These are phyloP conservation scores for Sycophaga agraensis DNA, from an alignment of 1,140 invertebrate species.

Conservation along the genomic window DNA sequence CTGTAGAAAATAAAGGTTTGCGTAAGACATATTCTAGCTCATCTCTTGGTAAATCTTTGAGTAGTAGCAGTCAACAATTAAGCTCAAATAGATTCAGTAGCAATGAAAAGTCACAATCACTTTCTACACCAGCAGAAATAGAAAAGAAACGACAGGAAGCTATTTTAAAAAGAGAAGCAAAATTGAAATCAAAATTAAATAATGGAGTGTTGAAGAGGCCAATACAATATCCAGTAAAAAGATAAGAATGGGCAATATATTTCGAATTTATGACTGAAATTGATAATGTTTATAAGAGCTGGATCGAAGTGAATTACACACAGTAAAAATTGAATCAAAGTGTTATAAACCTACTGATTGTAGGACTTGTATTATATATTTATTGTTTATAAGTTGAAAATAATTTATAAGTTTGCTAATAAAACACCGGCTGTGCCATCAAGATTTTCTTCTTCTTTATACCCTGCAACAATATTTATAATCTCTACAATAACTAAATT, in stretches of 20 bases:
- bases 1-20: conserved; percentile 9
- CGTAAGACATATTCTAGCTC: conserved; percentile 14
- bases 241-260: conserved; percentile 13
- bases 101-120: neutral
- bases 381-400: conserved; percentile 23
- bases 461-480: too few species aligned
- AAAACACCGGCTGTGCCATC: conserved; percentile 26
- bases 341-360: conserved; percentile 11
- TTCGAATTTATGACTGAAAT: conserved; percentile 12
- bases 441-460: too few species aligned
- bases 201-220: conserved; percentile 1
- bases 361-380: conserved; percentile 23
- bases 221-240: conserved; percentile 1
- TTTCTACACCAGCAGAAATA: conserved; percentile 24
- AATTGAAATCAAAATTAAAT: conserved; percentile 12
- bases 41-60: neutral
- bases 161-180: conserved; percentile 20
- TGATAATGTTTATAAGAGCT: too few species aligned
- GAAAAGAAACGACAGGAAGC: conserved; percentile 26
- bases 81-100: conserved; percentile 4
- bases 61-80: neutral
- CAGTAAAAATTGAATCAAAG: conserved; percentile 4
- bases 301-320: conserved; percentile 6
- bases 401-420: conserved; percentile 18
- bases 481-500: too few species aligned